phyloP scores from a whole-genome alignment of 2,888 invertebrate genomes.

The Rhogogaster chlorosoma region DNA sequence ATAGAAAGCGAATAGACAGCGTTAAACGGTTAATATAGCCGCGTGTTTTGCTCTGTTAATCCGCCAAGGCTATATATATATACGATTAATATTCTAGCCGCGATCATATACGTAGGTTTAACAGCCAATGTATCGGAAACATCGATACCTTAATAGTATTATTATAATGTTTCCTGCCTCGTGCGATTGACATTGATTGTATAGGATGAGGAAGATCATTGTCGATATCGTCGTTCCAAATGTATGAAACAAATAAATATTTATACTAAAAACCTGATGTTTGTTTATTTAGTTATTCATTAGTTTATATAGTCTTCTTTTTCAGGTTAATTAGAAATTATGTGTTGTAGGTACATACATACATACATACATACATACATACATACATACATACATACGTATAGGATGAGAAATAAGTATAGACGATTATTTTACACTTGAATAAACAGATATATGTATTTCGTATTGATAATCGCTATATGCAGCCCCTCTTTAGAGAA shows the following conservation, averaged over 20 bases:
- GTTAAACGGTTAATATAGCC: background rate
- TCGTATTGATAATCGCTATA: slow-evolving; percentile 43
- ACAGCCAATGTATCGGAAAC: background rate
- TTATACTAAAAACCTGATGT: background rate
- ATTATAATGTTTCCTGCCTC: background rate
- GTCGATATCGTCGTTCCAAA: background rate
- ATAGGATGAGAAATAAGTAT: background rate
- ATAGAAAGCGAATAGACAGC: background rate
- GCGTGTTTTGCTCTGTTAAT: background rate
- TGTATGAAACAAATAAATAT: background rate
- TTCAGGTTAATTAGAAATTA: background rate
- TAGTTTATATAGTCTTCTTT: background rate
- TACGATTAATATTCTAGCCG: background rate
- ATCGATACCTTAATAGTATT: slow-evolving; percentile 32
- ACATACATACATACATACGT: too few species aligned
- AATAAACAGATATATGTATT: slow-evolving; percentile 50
- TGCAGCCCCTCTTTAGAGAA: slow-evolving; percentile 58
- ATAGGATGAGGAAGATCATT: background rate
- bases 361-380: too few species aligned
- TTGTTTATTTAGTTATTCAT: background rate
- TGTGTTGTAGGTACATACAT: background rate
- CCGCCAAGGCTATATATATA: background rate
- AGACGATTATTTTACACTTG: slow-evolving; percentile 32
- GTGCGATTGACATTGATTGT: background rate
- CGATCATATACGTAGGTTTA: background rate